phyloP scores from a whole-genome alignment of 2,888 invertebrate species.

The Abrostola tripartita region DNA sequence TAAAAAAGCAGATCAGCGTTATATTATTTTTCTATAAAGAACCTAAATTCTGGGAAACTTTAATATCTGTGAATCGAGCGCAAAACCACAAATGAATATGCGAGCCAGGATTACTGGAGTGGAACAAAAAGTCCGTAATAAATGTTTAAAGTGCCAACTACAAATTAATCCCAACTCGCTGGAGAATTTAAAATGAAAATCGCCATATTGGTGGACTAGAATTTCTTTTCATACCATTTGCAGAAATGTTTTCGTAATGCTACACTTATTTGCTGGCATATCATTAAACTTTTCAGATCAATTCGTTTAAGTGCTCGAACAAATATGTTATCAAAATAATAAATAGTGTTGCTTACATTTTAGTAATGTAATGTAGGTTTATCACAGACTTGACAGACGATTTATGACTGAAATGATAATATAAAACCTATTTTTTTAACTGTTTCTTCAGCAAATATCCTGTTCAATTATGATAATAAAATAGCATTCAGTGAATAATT shows the following conservation, averaged over 20 bases:
- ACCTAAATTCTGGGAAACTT: slow-evolving; percentile 10
- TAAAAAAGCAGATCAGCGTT: slow-evolving; percentile 8
- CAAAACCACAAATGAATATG: slow-evolving; percentile 52
- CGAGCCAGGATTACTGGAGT: slow-evolving; percentile 32
- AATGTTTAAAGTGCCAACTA: slow-evolving; percentile 61
- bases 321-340: slow-evolving; percentile 20
- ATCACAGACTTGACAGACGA: slow-evolving; percentile 10
- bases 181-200: slow-evolving; percentile 21
- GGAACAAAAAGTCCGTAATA: slow-evolving; percentile 58
- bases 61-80: slow-evolving; percentile 35
- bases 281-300: slow-evolving; percentile 27
- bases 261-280: slow-evolving; percentile 17
- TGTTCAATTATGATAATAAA: slow-evolving; percentile 27
- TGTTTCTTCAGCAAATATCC: too few relatives aligned
- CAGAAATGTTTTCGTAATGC: slow-evolving; percentile 15
- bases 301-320: slow-evolving; percentile 37
- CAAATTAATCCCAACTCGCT: slow-evolving; percentile 60
- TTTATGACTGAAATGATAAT: slow-evolving; percentile 10
- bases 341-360: slow-evolving; percentile 12
- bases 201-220: slow-evolving; percentile 11
- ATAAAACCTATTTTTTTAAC: too few relatives aligned
- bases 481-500: slow-evolving; percentile 43
- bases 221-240: slow-evolving; percentile 9
- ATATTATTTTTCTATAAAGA: slow-evolving; percentile 4
- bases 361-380: slow-evolving; percentile 5